Conservation (phyloP, 1,140 invertebrate species). For the Sminthurides bifidus region DNA sequence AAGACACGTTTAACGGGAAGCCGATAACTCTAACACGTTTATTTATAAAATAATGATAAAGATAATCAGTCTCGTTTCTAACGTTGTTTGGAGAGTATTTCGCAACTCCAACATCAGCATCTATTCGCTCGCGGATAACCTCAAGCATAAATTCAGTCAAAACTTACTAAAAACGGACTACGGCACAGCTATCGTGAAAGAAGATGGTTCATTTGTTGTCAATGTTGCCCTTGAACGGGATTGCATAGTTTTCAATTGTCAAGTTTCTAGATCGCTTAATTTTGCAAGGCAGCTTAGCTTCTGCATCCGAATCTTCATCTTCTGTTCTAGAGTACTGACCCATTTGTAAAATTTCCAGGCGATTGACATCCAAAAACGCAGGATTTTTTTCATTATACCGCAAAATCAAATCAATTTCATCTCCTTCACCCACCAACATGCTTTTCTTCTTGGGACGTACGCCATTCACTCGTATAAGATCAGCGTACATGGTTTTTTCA, state of each 20-base stretch:
- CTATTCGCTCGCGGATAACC: too few species aligned
- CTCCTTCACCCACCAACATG: conserved; percentile 42
- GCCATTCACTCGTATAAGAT: conserved; percentile 53
- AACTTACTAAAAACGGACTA: too few species aligned
- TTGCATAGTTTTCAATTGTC: conserved; percentile 47
- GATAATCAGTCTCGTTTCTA: too few species aligned
- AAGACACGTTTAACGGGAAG: too few species aligned
- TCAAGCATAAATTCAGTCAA: too few species aligned
- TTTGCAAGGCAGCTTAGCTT: conserved; percentile 39
- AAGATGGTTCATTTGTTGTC: background rate
- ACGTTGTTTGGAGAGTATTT: too few species aligned
- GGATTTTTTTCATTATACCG: conserved; percentile 46
- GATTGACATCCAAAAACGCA: conserved; percentile 44
- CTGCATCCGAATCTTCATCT: conserved; percentile 32
- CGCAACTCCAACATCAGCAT: too few species aligned
- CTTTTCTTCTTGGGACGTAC: conserved; percentile 52
- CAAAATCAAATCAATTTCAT: conserved; percentile 54
- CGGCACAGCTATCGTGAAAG: too few species aligned
- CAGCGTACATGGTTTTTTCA: conserved; percentile 52
- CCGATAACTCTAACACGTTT: too few species aligned
- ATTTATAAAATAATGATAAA: too few species aligned
- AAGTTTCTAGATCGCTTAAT: conserved; percentile 47
- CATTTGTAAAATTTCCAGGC: conserved; percentile 44
- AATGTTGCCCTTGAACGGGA: conserved; percentile 24
- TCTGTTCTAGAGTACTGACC: conserved; percentile 33